Evolutionary conservation across 2,113 vertebrate species (phyloP), one percentile per base, ranked within the genome.

Genomic region (Dasyornis broadbenti): DNA sequence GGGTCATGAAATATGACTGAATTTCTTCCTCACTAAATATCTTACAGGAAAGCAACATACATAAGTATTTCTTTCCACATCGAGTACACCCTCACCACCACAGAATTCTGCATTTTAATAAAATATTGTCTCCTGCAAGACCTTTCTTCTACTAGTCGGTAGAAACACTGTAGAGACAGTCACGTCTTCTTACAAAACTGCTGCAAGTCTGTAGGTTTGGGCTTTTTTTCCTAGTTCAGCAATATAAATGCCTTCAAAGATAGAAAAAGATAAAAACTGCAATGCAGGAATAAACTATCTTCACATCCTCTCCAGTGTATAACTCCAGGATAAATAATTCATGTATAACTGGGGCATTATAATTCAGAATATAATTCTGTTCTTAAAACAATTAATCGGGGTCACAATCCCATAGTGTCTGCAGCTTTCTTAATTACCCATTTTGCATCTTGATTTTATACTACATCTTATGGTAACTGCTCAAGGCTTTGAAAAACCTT

Each of bases 341-440:
- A 13, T 0, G 7, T 6, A 31, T 27, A 68, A 65, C 59, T 0
- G 0, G 0, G 2, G 8, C 13, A n/a, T 3, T 24, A 64, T 20
- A 20, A 15, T 21, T 37, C 18, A 59, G 22, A 21, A 49, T 28
- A 21, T 16, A 33, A 31, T 15, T 42, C 7, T 20, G 24, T 24
- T 56, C 28, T 49, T 49, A 22, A 39, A 1, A 44, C 10, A 52
- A 40, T 54, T 69, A 47, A 40, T 26, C 4, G 2, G 6, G 24
- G 19, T n/a, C 27, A 16, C 40, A 61, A 37, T 15, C 37, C 23
- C 28, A 22, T 0, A 7, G 19, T 0, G 11, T 2, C 10, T 40
- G 18, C 3, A 72, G 17, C 6, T 35, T 45, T 81, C 54, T 35
- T 3, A 53, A 44, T 5, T 10, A 21, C 8, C 5, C 2, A 2